Conservation (phyloP, 2,888 invertebrate genomes). For the Lasioglossum pauxillum region DNA sequence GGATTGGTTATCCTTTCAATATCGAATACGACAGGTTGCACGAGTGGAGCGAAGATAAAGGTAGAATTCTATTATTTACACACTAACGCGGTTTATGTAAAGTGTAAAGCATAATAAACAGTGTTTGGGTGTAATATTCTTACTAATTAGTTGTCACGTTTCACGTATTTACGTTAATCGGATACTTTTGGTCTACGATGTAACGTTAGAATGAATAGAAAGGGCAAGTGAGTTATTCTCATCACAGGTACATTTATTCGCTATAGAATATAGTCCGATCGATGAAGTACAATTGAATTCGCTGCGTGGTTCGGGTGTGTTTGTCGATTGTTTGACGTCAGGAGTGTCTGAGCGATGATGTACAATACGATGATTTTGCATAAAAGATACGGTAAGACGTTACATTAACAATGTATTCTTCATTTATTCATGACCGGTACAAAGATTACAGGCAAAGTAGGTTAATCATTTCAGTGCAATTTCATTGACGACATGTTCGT, state of each 20-base stretch:
- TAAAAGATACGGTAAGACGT: conserved; percentile 46
- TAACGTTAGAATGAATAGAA: conserved; percentile 2
- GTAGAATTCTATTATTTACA: not conserved
- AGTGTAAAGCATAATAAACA: conserved; percentile 10
- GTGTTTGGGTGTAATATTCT: conserved; percentile 2
- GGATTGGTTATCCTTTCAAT: conserved; percentile 27
- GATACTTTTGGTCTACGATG: not conserved
- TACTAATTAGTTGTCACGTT: not conserved
- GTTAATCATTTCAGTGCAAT: not conserved
- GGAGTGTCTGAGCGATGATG: conserved; percentile 46
- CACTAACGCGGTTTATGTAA: conserved; percentile 17
- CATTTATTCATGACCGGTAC: conserved; percentile 20
- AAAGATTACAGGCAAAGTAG: not conserved
- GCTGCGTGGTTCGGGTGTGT: conserved; percentile 6
- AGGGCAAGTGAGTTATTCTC: not conserved
- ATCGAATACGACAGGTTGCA: not conserved
- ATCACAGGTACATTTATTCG: conserved; percentile 17
- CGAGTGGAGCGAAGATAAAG: not conserved
- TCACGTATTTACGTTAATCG: not conserved
- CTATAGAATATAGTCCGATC: conserved; percentile 6
- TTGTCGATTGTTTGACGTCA: no score
- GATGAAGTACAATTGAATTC: conserved; percentile 37
- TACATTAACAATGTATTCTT: conserved; percentile 22
- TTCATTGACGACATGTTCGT: accelerated
- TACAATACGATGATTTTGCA: conserved; percentile 59